A percentile compares a stretch with the other conserved stretches of the same genome.
These are phyloP conservation scores for Podilymbus podiceps DNA, from an alignment of 2,113 vertebrate species.

Conservation along the genomic window DNA sequence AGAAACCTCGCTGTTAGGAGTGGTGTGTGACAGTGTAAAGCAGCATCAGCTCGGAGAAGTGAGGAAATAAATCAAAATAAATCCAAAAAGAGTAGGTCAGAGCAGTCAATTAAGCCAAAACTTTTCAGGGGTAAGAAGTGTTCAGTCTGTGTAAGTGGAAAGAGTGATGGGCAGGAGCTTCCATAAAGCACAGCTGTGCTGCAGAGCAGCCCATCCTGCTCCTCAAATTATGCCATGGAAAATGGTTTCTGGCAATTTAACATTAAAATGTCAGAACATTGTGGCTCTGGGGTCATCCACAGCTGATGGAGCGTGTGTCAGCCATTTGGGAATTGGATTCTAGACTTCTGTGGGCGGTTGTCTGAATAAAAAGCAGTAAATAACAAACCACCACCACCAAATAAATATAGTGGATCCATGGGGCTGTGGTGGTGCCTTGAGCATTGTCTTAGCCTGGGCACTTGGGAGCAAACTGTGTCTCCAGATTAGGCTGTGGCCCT, in stretches of 20 bases:
- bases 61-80: not conserved
- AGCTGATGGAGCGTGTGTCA: not conserved
- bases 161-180: not conserved
- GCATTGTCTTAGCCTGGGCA: rapidly evolving
- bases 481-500: not conserved
- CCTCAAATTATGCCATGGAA: not conserved
- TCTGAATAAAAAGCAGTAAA: not conserved
- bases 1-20: not conserved
- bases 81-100: not conserved
- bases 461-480: not conserved
- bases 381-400: not conserved
- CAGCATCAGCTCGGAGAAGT: not conserved
- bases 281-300: not conserved
- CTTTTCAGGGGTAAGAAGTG: not conserved
- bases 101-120: not conserved
- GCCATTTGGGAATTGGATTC: not conserved
- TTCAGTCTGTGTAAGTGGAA: not conserved
- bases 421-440: not conserved
- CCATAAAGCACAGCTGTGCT: not conserved
- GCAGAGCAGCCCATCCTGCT: not conserved
- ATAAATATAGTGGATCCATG: not conserved
- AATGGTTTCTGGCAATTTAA: not conserved
- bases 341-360: not conserved
- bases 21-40: not conserved
- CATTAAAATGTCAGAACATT: not conserved